Conservation (phyloP, 2,888 invertebrate species). For the Stegophylla sp. region DNA sequence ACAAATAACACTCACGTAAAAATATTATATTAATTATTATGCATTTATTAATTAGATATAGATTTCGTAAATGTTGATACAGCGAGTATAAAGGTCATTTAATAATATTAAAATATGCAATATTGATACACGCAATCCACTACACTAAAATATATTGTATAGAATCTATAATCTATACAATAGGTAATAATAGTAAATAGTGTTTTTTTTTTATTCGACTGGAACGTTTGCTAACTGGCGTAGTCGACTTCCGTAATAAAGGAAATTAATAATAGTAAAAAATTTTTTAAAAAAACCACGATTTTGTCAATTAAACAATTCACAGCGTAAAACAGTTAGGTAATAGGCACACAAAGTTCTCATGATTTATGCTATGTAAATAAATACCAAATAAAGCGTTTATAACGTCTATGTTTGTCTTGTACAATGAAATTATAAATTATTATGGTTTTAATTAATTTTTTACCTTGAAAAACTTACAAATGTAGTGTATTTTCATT, state of each 20-base stretch:
- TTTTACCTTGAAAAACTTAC: no score
- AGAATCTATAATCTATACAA: neutral
- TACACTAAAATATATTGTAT: neutral
- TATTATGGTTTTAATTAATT: no score
- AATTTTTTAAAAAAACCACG: neutral
- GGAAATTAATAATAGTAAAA: neutral
- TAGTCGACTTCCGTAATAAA: neutral
- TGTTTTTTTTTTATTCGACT: neutral
- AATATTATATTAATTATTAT: slow-evolving; percentile 42
- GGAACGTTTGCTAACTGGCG: neutral
- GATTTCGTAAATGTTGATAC: slow-evolving; percentile 10
- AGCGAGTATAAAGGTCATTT: slow-evolving; percentile 44
- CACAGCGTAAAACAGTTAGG: no score
- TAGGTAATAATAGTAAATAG: neutral
- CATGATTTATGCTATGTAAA: neutral
- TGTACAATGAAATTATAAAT: no score
- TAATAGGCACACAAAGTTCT: neutral
- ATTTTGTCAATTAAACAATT: no score
- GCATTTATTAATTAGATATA: slow-evolving; percentile 39
- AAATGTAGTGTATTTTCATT: no score
- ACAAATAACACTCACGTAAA: slow-evolving; percentile 25
- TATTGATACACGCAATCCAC: neutral
- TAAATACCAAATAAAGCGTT: no score
- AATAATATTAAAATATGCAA: neutral
- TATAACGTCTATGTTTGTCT: no score